Base-by-base conservation (phyloP, 1,140 invertebrate species). In the Anastatus disparis region DNA sequence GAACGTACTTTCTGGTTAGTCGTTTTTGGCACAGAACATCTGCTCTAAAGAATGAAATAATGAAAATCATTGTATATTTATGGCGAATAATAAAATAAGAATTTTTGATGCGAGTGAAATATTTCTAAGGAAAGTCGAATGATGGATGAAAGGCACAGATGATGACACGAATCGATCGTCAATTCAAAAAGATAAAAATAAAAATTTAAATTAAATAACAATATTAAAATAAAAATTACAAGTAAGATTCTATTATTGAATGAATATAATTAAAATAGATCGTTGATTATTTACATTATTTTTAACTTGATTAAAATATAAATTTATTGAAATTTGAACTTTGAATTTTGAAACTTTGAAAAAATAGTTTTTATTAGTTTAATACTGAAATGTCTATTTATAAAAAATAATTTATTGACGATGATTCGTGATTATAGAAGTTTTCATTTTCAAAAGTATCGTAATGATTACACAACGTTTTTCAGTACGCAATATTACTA, bases 11-110 rank as follows among this genome's bases (percentile, higher is more conserved):
- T 40, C 20, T 26, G 42, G 35, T 26, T 59, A 15, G 55, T 48
- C 22, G 27, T n/a, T 63, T 69, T 72, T 63, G 65, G 58, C 59
- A 72, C 65, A 53, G 35, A 72, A 72, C 27, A 3, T 52, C 52
- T 7, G n/a, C n/a, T n/a, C 31, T 58, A 29, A n/a, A 29, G 9
- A 26, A 24, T 68, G 13, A 58, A 48, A 50, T 6, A 17, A 50
- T 63, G 27, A 38, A 46, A 26, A 22, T 27, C 26, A 26, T 50
- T 26, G 27, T 26, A 61, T 46, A 44, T 31, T n/a, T 38, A 56
- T 24, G 50, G n/a, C n/a, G n/a, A n/a, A n/a, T n/a, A n/a, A n/a
- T n/a, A n/a, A 59, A 55, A 13, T 44, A 40, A 29, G 29, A 31
- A 35, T 20, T 20, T 7, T 8, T 52, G 42, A 4, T 22, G 22